Conservation (phyloP, 1,140 invertebrate species). For the Scaptomyza montana region DNA sequence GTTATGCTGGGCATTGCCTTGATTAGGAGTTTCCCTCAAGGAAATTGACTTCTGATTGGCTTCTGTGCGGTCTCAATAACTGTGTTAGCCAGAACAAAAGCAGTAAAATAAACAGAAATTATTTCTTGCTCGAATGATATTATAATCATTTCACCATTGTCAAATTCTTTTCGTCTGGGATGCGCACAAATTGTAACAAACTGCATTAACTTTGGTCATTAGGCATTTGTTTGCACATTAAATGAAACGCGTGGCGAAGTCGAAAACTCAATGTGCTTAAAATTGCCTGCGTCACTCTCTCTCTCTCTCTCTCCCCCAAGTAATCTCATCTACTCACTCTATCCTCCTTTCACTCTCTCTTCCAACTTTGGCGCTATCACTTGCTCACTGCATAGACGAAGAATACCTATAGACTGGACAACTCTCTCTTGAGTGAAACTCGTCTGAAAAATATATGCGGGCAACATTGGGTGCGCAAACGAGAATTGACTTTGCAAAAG, state of each 20-base stretch:
- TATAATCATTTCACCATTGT: not conserved
- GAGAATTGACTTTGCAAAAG: no score
- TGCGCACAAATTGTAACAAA: conserved; percentile 33
- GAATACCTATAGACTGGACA: no score
- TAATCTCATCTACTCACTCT: no score
- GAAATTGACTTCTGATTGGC: conserved; percentile 64
- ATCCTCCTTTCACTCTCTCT: not conserved
- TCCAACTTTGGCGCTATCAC: conserved; percentile 38
- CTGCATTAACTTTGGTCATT: conserved; percentile 67
- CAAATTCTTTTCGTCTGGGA: conserved; percentile 19
- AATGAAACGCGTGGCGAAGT: conserved; percentile 68
- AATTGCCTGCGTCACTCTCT: not conserved
- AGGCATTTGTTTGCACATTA: conserved; percentile 77
- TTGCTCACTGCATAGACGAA: conserved; percentile 40
- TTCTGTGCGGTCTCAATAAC: conserved; percentile 52
- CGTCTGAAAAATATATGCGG: no score
- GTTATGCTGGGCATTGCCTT: conserved; percentile 52
- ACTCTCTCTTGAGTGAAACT: no score
- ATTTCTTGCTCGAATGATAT: no score
- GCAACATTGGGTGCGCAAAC: no score
- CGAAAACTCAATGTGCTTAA: conserved; percentile 16
- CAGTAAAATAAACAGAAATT: conserved; percentile 12
- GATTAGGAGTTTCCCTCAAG: conserved; percentile 56
- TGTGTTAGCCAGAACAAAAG: conserved; percentile 10
- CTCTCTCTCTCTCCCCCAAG: not conserved